These are phyloP conservation scores for Pelecanoides urinatrix DNA, from an alignment of 2,113 vertebrate genomes.

Conservation along the genomic window DNA sequence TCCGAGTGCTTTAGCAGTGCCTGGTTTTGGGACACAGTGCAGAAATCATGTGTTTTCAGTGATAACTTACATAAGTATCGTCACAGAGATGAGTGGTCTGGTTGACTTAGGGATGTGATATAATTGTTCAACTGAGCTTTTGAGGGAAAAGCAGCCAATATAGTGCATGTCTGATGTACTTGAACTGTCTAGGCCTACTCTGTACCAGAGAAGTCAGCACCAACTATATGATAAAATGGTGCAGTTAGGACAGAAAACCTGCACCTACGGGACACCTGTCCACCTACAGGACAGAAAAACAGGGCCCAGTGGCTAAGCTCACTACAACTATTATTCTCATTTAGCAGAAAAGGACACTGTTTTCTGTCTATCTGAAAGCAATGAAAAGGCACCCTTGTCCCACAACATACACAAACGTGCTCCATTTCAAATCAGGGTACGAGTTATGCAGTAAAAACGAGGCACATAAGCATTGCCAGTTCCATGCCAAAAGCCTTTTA, in stretches of 20 bases:
- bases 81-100: neutral
- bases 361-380: neutral
- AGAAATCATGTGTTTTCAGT: neutral
- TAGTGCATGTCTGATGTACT: neutral
- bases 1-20: neutral
- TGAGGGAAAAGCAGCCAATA: neutral
- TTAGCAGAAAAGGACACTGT: neutral
- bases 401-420: neutral
- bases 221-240: neutral
- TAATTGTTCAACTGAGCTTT: neutral
- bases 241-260: neutral
- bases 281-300: neutral
- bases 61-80: neutral
- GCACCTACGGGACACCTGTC: neutral
- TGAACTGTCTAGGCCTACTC: neutral
- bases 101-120: neutral
- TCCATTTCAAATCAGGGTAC: fast-evolving
- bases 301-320: neutral
- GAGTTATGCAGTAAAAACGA: neutral
- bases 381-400: neutral
- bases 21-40: neutral
- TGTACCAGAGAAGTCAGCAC: neutral
- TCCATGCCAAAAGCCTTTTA: neutral
- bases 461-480: neutral
- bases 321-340: neutral